Evolutionary conservation across 1,140 invertebrate genomes (phyloP), one percentile per base, ranked within the genome.

Genomic region (Trachelipus rathkii): DNA sequence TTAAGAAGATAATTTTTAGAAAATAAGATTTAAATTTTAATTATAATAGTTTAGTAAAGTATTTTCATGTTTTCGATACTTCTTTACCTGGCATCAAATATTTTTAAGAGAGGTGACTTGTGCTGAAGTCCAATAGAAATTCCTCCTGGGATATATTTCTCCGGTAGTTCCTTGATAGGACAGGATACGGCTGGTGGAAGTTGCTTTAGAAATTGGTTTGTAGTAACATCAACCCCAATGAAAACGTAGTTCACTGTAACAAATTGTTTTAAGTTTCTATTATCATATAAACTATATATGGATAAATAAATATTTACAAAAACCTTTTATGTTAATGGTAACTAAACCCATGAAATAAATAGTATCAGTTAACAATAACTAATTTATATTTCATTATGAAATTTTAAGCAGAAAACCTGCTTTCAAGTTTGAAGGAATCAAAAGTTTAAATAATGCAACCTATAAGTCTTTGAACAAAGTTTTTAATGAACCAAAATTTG

Each of bases 201-300:
- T 8, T 50, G 43, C 3, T 71, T 33, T n/a, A 81, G 66, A 77
- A 74, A 81, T 74, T 81, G 68, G 33, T 75, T 75, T 44, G 79
- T 78, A 21, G 75, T 77, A 0, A 81, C 75, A 33, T 77, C 79
- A 10, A 81, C 79, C 4, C 79, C 79, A 19, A 81, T 81, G 77
- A 81, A 81, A 10, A 81, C 79, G 45, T 81, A 81, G 24, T 81
- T 60, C n/a, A 72, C 79, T 81, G 46, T 11, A 11, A 60, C 19
- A 11, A 10, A 71, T 10, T 33, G 33, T 33, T 33, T 3, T 33
- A 33, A 6, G 6, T 33, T 33, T 33, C 33, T 3, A 6, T 33
- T 33, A 6, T 6, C 33, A 33, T 33, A 33, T 33, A 33, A 33
- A 33, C n/a, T 33, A 33, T 6, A 33, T 33, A 33, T 6, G 33